Conservation (phyloP, 1,140 invertebrate genomes). For the Aphaenogaster rudis region DNA sequence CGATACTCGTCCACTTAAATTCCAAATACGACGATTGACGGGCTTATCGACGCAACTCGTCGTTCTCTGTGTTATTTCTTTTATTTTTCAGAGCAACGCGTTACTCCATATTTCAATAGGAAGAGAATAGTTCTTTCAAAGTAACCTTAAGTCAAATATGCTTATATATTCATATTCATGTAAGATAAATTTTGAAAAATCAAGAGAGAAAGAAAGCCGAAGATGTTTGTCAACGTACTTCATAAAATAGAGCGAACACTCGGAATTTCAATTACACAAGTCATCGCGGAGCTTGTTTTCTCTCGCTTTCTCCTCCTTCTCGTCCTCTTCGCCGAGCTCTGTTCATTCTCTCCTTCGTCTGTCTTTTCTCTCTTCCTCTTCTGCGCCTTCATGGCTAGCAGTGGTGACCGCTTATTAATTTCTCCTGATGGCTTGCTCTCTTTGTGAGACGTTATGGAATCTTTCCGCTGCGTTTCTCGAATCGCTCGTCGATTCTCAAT, state of each 20-base stretch:
- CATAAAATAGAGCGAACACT: conserved; percentile 46
- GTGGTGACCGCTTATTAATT: conserved; percentile 75
- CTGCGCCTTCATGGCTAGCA: conserved; percentile 18
- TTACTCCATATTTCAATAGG: conserved; percentile 43
- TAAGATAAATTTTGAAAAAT: not conserved
- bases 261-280: conserved; percentile 51
- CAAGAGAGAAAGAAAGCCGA: not conserved
- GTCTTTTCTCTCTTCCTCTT: conserved; percentile 42
- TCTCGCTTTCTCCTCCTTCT: conserved; percentile 22
- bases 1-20: conserved; percentile 76
- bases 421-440: conserved; percentile 72
- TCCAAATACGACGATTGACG: conserved; percentile 82
- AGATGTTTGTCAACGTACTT: conserved; percentile 17
- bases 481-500: conserved; percentile 75
- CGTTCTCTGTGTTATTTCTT: conserved; percentile 19
- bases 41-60: conserved; percentile 74
- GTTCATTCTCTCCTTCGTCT: conserved; percentile 16
- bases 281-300: conserved; percentile 40
- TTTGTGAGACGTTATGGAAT: conserved; percentile 75
- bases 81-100: not conserved
- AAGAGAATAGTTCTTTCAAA: not conserved
- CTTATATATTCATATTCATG: not conserved
- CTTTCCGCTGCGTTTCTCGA: conserved; percentile 75
- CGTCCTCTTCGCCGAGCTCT: conserved; percentile 12
- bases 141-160: not conserved